Base-by-base conservation (phyloP, 2,888 invertebrate species). In the Parthenolecanium corni region DNA sequence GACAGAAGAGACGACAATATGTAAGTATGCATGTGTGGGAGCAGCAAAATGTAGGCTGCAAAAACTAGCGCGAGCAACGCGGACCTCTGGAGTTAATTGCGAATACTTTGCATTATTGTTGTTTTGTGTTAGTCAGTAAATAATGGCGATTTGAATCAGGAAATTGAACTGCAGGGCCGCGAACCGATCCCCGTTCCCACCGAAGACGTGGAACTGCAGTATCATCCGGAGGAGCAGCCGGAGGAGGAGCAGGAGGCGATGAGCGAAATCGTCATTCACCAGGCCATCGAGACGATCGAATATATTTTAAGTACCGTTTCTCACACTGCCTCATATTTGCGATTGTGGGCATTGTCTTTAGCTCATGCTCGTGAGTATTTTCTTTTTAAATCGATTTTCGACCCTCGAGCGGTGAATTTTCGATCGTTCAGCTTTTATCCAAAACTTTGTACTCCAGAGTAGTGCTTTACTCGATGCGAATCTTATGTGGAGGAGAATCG, bases 211-310 rank as follows among this genome's bases (percentile, higher is more conserved):
- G 61, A 40, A 14, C 31, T 51, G 6, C 42, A 52, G 4, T 51
- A 47, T 9, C 44, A 58, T 52, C 64, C 53, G 52, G 20, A 64
- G 46, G 52, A 46, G 52, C 11, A 40, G 11, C 4, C 36, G n/a
- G 67, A 65, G 14, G 72, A 42, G 1, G 79, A 77, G 0, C 78
- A 69, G 65, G 88, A 84, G 68, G 79, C 85, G 1, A 84, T 92
- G 75, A 82, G 86, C 67, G 95, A 95, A 72, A 76, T 93, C 68
- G 86, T 91, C 79, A 93, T 96, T 70, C 86, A 93, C 73, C 94
- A 95, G 72, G 86, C 84, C 18, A 96, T 96, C 70, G 95, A 96
- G 75, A 96, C 96, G 1, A 94, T 96, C 66, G 96, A 96, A 77
- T 97, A 91, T 71, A 91, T 93, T 67, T 81, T 96, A 66, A 93